phyloP scores from a whole-genome alignment of 2,888 invertebrate genomes.

The Ametastegia equiseti region DNA sequence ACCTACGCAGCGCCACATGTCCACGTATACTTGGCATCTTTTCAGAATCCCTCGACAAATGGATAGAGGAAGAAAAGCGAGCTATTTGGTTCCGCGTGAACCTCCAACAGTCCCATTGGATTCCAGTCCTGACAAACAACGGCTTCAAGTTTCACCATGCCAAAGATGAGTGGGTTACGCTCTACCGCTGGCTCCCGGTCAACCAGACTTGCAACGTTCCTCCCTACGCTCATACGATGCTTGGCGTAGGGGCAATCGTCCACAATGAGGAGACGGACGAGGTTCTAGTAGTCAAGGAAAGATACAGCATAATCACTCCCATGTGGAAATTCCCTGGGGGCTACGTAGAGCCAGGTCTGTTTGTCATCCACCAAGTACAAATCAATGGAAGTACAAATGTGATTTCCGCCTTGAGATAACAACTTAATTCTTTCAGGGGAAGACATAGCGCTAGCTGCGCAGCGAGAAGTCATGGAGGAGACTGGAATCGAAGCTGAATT shows the following conservation, averaged over 20 bases:
- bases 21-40: too few relatives aligned
- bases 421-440: conserved; percentile 80
- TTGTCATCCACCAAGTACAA: background rate
- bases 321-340: conserved; percentile 95
- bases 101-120: conserved; percentile 84
- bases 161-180: conserved; percentile 85
- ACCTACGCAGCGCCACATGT: too few relatives aligned
- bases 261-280: conserved; percentile 84
- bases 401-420: too few relatives aligned
- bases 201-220: conserved; percentile 83
- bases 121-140: conserved; percentile 85
- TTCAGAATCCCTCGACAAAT: conserved; percentile 84
- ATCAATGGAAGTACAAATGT: background rate
- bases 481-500: conserved; percentile 90
- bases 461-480: conserved; percentile 93
- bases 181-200: conserved; percentile 89
- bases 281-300: conserved; percentile 90
- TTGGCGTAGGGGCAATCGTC: conserved; percentile 93
- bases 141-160: conserved; percentile 95
- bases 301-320: conserved; percentile 72
- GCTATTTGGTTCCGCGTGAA: conserved; percentile 91
- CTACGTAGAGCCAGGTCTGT: conserved; percentile 88
- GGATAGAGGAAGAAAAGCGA: conserved; percentile 82
- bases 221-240: conserved; percentile 87
- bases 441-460: conserved; percentile 88